A percentile compares a stretch with the other conserved stretches of the same genome.
Conservation (phyloP, 2,888 invertebrate genomes). For the Lysandra coridon region DNA sequence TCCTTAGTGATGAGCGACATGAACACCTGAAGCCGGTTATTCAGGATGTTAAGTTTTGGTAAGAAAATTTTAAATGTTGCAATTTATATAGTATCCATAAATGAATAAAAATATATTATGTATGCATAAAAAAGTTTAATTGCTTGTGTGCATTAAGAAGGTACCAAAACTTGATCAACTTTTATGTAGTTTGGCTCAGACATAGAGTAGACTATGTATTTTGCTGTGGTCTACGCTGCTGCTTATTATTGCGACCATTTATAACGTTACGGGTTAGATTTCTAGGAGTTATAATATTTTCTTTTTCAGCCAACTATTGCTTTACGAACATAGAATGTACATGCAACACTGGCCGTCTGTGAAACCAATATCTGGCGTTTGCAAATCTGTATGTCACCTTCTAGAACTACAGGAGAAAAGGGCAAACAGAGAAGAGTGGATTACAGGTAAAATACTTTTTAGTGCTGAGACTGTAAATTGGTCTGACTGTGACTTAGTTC, state of each 20-base stretch:
- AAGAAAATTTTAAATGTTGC: conserved; percentile 37
- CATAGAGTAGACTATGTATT: no score
- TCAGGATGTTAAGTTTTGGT: conserved; percentile 58
- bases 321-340: conserved; percentile 63
- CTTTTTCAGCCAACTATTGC: conserved; percentile 56
- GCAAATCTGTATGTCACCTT: conserved; percentile 53
- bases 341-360: conserved; percentile 63
- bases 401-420: conserved; percentile 30
- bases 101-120: no score
- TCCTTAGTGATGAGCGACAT: conserved; percentile 48
- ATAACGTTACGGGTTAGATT: background rate
- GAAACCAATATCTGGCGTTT: conserved; percentile 61
- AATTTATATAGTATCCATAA: background rate
- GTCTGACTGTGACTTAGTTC: no score
- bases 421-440: conserved; percentile 44
- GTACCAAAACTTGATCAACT: no score
- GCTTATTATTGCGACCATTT: no score
- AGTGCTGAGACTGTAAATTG: no score
- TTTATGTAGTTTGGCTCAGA: no score
- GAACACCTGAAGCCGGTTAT: conserved; percentile 55
- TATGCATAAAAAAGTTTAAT: no score
- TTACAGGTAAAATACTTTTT: conserved; percentile 45
- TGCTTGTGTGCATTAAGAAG: no score
- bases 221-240: no score
- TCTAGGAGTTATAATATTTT: background rate